phyloP scores from a whole-genome alignment of 2,888 invertebrate species.

The Dendrolimus pini region DNA sequence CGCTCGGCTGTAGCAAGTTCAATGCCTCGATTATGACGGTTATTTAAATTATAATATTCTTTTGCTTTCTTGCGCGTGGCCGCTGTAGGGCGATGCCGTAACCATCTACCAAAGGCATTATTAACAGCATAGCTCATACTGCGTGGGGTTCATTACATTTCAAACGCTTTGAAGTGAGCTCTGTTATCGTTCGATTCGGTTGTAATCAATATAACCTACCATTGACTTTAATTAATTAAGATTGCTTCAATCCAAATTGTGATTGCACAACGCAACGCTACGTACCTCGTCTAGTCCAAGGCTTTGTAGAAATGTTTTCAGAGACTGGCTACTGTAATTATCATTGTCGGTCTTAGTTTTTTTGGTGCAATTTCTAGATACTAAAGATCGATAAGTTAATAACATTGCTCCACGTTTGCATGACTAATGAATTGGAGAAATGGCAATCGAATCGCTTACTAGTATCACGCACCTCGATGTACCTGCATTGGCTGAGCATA shows the following conservation, averaged over 20 bases:
- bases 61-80: conserved; percentile 45
- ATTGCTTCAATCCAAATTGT: conserved; percentile 19
- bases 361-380: conserved; percentile 15
- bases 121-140: conserved; percentile 4
- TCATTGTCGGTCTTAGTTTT: not conserved
- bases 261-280: conserved; percentile 12
- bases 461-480: conserved; percentile 23
- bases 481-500: conserved; percentile 11
- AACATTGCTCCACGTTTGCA: conserved; percentile 31
- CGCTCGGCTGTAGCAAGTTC: conserved; percentile 59
- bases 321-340: conserved; percentile 1
- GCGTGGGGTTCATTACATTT: conserved; percentile 9
- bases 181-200: not conserved
- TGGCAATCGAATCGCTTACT: conserved; percentile 27
- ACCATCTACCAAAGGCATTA: conserved; percentile 33
- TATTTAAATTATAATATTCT: conserved; percentile 61
- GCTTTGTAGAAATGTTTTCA: conserved; percentile 21
- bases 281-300: conserved; percentile 22
- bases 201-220: not conserved
- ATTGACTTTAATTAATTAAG: conserved; percentile 39
- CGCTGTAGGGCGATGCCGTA: conserved; percentile 47
- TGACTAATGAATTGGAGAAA: conserved; percentile 36
- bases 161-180: conserved; percentile 11
- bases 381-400: conserved; percentile 31
- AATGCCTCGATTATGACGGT: conserved; percentile 70